phyloP scores from a whole-genome alignment of 2,797 vertebrate genomes.

The Propithecus deckenii region DNA sequence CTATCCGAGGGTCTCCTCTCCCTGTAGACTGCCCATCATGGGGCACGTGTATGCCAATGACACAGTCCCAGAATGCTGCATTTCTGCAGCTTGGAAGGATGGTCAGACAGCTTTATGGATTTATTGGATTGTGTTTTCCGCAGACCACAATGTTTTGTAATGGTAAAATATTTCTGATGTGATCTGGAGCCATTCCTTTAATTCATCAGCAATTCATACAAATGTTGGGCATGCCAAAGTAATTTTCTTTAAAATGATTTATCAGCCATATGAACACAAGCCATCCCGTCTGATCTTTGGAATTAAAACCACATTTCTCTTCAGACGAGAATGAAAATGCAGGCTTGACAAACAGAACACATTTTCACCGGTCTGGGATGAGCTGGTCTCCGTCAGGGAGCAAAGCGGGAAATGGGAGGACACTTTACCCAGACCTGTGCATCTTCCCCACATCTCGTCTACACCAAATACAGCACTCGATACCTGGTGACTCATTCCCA shows the following conservation, averaged over 20 bases:
- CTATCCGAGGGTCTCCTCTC: neutral
- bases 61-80: neutral
- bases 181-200: constrained; percentile 64
- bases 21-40: neutral
- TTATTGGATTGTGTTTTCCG: constrained; percentile 46
- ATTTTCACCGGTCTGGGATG: neutral
- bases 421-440: accelerated
- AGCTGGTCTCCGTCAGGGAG: neutral
- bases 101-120: constrained; percentile 31
- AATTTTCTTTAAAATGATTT: constrained; percentile 62
- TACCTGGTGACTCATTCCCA: neutral
- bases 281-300: constrained; percentile 53
- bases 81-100: constrained; percentile 4
- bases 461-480: neutral
- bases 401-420: neutral
- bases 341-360: constrained; percentile 29
- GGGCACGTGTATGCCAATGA: neutral
- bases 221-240: constrained; percentile 51
- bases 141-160: constrained; percentile 48
- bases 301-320: constrained; percentile 73
- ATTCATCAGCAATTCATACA: constrained; percentile 70
- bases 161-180: constrained; percentile 61
- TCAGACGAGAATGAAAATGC: constrained; percentile 46
- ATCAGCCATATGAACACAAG: constrained; percentile 73
- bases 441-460: neutral